Evolutionary conservation across 2,888 invertebrate species (phyloP), one percentile per base, ranked within the genome.

Genomic region (Baccha elongata): DNA sequence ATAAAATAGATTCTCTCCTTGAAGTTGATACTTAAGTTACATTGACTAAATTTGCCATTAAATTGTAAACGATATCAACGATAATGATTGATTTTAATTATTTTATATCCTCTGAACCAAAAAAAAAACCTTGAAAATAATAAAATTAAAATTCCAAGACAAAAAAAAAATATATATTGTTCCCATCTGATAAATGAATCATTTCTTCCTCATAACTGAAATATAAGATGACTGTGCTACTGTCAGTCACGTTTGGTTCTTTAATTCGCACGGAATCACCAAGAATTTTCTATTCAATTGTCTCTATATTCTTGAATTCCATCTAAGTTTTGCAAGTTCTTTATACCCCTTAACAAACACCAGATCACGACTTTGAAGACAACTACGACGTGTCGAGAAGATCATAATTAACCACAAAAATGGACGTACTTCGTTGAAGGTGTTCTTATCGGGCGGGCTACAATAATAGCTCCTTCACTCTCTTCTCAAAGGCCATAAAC

Each of bases 371-470:
- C 42, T 1, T n/a, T 5, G 3, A 13, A 13, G 37, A 37, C 10
- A 5, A 29, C 50, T 8, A 15, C 32, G 32, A 65, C 50, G 29
- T 79, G 67, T 62, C 46, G 21, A 46, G 29, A 60, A 44, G 60
- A 55, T 80, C 79, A 73, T 73, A 80, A 73, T 79, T 80, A 80
- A 73, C 79, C 73, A 48, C 60, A 52, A 48, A 73, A 62, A 73
- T 53, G 67, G 62, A 60, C 68, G 21, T 11, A 62, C n/a, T n/a
- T n/a, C n/a, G n/a, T n/a, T n/a, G 79, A 46, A 80, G 79, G 73
- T 73, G 79, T 68, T 48, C 67, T 72, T 72, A 78, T 72, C 67
- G 48, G 3, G n/a, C 7, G n/a, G 21, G 32, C 52, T 32, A 2
- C 0, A n/a, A n/a, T n/a, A n/a, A n/a, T n/a, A 11, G 5, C 13